A percentile compares a stretch with the other conserved stretches of the same genome.
Conservation (phyloP, 1,140 invertebrate species). For the Drosophila neocordata region DNA sequence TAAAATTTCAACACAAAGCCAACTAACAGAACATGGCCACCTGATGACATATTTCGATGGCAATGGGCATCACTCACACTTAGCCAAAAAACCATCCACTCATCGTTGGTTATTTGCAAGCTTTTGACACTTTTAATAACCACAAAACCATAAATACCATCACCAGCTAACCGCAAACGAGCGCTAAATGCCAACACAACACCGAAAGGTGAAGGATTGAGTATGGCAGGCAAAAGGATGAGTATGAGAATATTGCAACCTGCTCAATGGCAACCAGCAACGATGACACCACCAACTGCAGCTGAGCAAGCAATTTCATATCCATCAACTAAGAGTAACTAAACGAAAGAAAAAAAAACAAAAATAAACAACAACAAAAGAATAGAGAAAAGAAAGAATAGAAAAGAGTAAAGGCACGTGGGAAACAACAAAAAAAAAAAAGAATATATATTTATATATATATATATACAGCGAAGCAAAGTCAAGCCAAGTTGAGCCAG, state of each 20-base stretch:
- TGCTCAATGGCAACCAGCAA: not conserved
- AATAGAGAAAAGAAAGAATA: not conserved
- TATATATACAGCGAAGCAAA: not conserved
- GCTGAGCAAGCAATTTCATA: slow-evolving; percentile 63
- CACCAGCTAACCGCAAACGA: slow-evolving; percentile 54
- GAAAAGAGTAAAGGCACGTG: not conserved
- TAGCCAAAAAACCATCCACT: not conserved
- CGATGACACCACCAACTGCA: slow-evolving; percentile 5
- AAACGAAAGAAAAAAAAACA: slow-evolving; percentile 47
- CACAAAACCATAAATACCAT: slow-evolving; percentile 69
- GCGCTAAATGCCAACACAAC: slow-evolving; percentile 25
- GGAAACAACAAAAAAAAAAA: slow-evolving; percentile 12
- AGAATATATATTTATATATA: not conserved
- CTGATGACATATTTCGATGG: slow-evolving; percentile 5
- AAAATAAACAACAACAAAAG: not conserved
- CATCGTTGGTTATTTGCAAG: slow-evolving; percentile 65
- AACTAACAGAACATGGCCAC: slow-evolving; percentile 4
- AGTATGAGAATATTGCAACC: slow-evolving; percentile 11
- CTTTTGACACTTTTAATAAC: slow-evolving; percentile 76
- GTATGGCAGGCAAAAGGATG: slow-evolving; percentile 16
- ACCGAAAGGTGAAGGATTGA: slow-evolving; percentile 11
- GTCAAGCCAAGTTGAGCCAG: slow-evolving; percentile 5
- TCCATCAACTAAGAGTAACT: slow-evolving; percentile 59
- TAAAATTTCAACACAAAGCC: slow-evolving; percentile 2
- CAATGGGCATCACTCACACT: slow-evolving; percentile 28